These are phyloP conservation scores for Choreutis nemorana DNA, from an alignment of 2,888 invertebrate species.

Conservation along the genomic window DNA sequence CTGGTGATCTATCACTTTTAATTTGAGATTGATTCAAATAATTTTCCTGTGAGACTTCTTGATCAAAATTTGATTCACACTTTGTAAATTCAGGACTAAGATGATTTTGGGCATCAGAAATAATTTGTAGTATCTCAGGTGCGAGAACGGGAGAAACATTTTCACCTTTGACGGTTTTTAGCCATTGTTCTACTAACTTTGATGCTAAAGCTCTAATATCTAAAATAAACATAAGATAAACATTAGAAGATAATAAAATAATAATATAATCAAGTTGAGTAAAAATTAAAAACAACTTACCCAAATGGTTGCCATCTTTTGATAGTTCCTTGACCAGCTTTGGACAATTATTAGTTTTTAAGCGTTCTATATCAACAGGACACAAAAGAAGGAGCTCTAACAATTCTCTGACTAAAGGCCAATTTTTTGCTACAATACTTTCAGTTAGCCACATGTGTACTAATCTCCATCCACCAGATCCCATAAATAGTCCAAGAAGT, in stretches of 20 bases:
- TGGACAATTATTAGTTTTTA: slow-evolving; percentile 92
- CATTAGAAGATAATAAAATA: slow-evolving; percentile 2
- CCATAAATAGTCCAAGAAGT: slow-evolving; percentile 87
- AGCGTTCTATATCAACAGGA: slow-evolving; percentile 89
- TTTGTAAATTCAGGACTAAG: slow-evolving; percentile 10
- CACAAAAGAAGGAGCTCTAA: slow-evolving; percentile 84
- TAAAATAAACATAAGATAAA: slow-evolving; percentile 30
- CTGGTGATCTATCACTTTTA: slow-evolving; percentile 14
- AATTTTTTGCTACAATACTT: slow-evolving; percentile 83
- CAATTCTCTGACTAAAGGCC: slow-evolving; percentile 87
- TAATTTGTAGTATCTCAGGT: slow-evolving; percentile 42
- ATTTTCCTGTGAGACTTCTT: slow-evolving; percentile 12
- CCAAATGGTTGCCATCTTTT: slow-evolving; percentile 81
- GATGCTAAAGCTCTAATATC: slow-evolving; percentile 80
- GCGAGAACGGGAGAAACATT: slow-evolving; percentile 51
- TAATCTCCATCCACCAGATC: slow-evolving; percentile 90
- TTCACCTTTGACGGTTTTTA: slow-evolving; percentile 86
- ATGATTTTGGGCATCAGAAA: slow-evolving; percentile 27
- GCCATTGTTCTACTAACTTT: slow-evolving; percentile 88
- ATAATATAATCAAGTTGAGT: neutral
- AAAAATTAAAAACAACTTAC: slow-evolving; percentile 57
- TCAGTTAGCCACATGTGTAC: slow-evolving; percentile 92
- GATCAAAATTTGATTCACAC: too few relatives aligned
- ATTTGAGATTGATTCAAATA: slow-evolving; percentile 8
- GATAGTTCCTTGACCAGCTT: slow-evolving; percentile 89